Evolutionary conservation across 2,113 vertebrate genomes (phyloP).

Genomic region (Pao palembangensis): DNA sequence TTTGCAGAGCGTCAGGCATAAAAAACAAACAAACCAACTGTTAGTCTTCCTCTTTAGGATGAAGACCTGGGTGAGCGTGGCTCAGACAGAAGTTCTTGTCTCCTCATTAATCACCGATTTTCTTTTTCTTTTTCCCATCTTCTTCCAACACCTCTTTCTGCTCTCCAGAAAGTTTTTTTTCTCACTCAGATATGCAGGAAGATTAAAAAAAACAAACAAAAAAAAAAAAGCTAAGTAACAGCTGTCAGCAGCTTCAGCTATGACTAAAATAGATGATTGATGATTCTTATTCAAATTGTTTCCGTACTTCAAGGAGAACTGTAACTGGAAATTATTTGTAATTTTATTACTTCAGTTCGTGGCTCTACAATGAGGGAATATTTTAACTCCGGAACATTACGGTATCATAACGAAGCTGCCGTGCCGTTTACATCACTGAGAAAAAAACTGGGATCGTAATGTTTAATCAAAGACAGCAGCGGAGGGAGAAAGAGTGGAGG

Average conservation of each 20-base stretch:
- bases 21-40: neutral
- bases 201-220: no score
- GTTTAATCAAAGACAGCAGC: conserved; percentile 37
- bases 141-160: no score
- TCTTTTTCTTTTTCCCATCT: neutral
- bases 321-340: no score
- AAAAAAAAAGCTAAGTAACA: conserved; percentile 24
- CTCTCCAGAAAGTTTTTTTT: no score
- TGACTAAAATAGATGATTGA: neutral
- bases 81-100: conserved; percentile 7
- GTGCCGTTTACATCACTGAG: conserved; percentile 28
- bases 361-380: neutral
- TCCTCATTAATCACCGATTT: conserved; percentile 16
- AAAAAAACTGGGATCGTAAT: conserved; percentile 15
- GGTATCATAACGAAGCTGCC: conserved; percentile 23
- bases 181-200: no score
- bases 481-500: conserved; percentile 11
- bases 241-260: conserved; percentile 29
- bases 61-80: no score
- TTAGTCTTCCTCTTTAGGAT: no score
- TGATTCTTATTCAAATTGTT: no score
- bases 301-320: no score
- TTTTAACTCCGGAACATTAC: conserved; percentile 34
- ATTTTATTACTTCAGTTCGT: no score
- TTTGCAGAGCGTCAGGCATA: neutral